Conservation (phyloP, 2,797 vertebrate genomes). For the Tragopan temminckii region DNA sequence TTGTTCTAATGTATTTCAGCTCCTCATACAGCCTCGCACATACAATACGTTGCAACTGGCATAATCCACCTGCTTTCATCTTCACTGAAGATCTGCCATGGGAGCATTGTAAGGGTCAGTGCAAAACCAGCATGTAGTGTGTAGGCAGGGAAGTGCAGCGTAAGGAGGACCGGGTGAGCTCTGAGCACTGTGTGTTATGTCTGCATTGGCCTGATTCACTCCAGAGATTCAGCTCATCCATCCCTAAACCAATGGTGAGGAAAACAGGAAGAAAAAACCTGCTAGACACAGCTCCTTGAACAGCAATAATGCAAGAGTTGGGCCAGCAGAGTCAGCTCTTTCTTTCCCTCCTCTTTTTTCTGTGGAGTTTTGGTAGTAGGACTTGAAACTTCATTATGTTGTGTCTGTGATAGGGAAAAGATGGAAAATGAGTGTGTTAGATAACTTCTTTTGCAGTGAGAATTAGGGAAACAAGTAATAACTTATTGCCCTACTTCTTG, state of each 20-base stretch:
- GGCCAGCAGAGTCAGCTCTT: background rate
- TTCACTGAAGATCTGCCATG: background rate
- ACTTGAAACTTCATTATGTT: background rate
- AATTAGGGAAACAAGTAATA: background rate
- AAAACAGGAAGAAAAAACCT: background rate
- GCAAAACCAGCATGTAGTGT: background rate
- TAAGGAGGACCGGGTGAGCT: background rate
- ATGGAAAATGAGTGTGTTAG: background rate
- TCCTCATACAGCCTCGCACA: background rate
- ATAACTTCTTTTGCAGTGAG: background rate
- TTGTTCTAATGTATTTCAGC: background rate
- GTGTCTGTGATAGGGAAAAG: background rate
- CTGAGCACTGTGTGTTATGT: background rate
- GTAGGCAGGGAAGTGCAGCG: background rate
- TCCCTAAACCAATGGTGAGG: background rate
- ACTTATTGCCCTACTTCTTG: background rate
- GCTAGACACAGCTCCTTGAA: background rate
- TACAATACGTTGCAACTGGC: background rate
- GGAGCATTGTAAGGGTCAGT: background rate
- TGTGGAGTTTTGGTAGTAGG: background rate
- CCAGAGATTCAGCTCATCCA: background rate
- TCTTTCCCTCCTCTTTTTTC: background rate
- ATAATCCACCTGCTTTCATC: background rate
- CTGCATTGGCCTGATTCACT: background rate
- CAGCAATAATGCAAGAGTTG: background rate